Evolutionary conservation across 2,113 vertebrate species (phyloP).

Genomic region (Pseudorectes ferrugineus): DNA sequence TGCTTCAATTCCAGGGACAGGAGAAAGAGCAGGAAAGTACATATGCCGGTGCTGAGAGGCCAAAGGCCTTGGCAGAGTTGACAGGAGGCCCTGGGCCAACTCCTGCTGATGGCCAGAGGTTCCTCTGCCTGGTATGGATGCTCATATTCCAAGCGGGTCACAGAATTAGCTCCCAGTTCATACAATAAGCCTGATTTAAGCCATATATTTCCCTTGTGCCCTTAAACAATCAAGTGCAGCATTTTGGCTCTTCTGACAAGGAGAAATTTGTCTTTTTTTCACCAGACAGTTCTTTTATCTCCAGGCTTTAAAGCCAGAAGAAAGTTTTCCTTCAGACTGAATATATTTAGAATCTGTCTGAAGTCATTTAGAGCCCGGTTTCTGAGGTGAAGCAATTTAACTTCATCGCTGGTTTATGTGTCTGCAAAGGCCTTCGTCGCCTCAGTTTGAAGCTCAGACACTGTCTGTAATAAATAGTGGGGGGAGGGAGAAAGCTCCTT

Average conservation of each 20-base stretch:
- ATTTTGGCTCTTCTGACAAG: background rate
- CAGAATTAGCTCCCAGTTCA: background rate
- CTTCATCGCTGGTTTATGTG: background rate
- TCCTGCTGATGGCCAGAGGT: background rate
- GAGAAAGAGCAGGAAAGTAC: background rate
- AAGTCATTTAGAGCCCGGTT: constrained; percentile 25
- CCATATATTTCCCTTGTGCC: background rate
- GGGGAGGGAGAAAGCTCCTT: background rate
- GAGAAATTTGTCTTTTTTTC: background rate
- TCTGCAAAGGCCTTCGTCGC: background rate
- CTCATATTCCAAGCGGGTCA: background rate
- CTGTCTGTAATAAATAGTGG: constrained; percentile 6
- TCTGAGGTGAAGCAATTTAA: constrained; percentile 36
- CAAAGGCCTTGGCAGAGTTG: background rate
- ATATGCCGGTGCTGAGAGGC: accelerated
- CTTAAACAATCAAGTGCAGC: background rate
- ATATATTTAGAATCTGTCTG: constrained; percentile 28
- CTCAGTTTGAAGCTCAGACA: constrained; percentile 26
- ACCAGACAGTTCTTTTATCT: background rate
- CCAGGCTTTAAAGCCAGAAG: constrained; percentile 8
- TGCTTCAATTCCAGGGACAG: background rate
- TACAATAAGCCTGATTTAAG: background rate
- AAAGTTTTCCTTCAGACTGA: constrained; percentile 6
- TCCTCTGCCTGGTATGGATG: background rate
- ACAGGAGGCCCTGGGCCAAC: background rate